Percentiles rank a stretch among this genome's conserved stretches.
Evolutionary conservation across 2,113 vertebrate genomes (phyloP).

Genomic region (Carassius gibelio): DNA sequence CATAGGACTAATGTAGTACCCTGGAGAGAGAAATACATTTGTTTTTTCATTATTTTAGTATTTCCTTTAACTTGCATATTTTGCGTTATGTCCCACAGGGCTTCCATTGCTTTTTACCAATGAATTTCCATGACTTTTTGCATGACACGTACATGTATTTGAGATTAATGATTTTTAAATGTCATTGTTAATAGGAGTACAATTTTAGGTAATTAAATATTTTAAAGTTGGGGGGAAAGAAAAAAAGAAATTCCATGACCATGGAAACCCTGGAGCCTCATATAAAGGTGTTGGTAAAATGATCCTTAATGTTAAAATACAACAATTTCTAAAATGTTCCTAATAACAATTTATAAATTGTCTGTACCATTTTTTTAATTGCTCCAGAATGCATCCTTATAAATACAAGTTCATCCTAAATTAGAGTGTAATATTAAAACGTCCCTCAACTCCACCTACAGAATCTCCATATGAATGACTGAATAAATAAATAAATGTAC

Average conservation of each 20-base stretch:
- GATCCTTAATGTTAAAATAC: not conserved
- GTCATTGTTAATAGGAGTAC: not conserved
- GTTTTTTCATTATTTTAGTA: not conserved
- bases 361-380: not conserved
- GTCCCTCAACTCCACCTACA: no score
- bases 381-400: no score
- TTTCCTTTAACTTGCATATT: not conserved
- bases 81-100: not conserved
- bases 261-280: not conserved
- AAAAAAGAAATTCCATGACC: not conserved
- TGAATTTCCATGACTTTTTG: not conserved
- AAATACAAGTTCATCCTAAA: not conserved
- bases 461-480: no score
- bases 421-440: not conserved
- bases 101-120: not conserved
- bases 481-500: no score
- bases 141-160: not conserved
- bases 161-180: not conserved
- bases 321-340: no score
- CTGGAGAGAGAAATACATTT: slow-evolving; percentile 61
- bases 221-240: not conserved
- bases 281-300: not conserved
- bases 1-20: slow-evolving; percentile 86
- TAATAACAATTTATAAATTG: not conserved
- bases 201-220: not conserved